These are phyloP conservation scores for Poecile montanus DNA, from an alignment of 2,797 vertebrate genomes.

Conservation along the genomic window DNA sequence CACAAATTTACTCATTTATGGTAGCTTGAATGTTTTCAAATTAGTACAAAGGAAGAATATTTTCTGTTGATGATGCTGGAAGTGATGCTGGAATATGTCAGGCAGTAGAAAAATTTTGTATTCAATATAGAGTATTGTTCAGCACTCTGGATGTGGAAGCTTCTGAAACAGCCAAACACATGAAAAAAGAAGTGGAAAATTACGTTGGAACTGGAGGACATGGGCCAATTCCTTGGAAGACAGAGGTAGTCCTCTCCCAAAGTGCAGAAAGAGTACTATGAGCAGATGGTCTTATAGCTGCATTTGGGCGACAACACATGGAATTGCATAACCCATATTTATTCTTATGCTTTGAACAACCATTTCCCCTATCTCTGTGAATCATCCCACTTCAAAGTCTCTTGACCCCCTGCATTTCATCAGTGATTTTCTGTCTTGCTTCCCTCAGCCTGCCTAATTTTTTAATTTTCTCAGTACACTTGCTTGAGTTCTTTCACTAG, in stretches of 20 bases:
- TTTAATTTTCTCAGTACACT: neutral
- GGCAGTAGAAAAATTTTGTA: neutral
- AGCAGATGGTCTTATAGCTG: slow-evolving; percentile 4
- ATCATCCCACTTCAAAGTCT: neutral
- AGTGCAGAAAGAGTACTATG: neutral
- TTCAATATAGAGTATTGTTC: neutral
- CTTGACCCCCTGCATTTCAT: neutral
- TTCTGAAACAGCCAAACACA: neutral
- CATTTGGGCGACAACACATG: neutral
- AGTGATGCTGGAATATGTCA: neutral
- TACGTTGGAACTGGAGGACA: neutral
- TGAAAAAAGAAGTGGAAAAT: neutral
- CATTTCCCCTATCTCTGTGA: neutral
- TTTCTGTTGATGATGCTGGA: neutral
- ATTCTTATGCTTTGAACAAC: slow-evolving; percentile 1
- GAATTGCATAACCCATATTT: neutral
- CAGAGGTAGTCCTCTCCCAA: neutral
- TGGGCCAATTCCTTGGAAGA: neutral
- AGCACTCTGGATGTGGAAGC: neutral
- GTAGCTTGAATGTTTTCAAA: neutral
- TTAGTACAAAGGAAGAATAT: neutral
- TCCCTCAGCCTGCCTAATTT: neutral
- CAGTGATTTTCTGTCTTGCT: neutral
- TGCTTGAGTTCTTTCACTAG: neutral
- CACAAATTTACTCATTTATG: neutral